Conservation (phyloP, 35 echinoderm and acorn worm species). For the Apostichopus californicus region DNA sequence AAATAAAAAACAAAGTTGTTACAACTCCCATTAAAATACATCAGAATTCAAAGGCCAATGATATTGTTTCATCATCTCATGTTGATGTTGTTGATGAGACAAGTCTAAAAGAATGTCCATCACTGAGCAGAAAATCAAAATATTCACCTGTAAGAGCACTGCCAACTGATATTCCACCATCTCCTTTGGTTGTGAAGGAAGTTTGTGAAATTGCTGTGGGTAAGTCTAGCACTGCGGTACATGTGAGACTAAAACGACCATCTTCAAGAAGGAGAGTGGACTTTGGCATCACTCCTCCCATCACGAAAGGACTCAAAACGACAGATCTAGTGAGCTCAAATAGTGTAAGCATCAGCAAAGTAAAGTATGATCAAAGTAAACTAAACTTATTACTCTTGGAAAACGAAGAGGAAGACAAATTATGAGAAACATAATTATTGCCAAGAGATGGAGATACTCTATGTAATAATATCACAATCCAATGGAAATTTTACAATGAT, state of each 20-base stretch:
- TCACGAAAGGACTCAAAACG: conserved; percentile 5
- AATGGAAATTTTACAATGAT: too few relatives aligned
- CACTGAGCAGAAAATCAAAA: conserved; percentile 1
- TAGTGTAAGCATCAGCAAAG: neutral
- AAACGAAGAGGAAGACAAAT: neutral
- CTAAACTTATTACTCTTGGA: neutral
- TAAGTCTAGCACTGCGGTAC: neutral
- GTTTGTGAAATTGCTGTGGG: neutral
- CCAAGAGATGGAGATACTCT: too few relatives aligned
- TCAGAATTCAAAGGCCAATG: neutral
- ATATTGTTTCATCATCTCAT: neutral
- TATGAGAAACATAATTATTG: too few relatives aligned
- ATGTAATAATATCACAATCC: too few relatives aligned
- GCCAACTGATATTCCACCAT: neutral
- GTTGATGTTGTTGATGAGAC: conserved; percentile 24
- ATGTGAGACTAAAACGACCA: conserved; percentile 12
- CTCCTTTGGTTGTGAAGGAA: conserved; percentile 14
- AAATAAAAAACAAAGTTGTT: neutral
- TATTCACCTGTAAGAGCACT: neutral
- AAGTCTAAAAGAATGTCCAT: neutral
- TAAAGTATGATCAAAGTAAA: neutral
- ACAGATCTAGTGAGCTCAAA: conserved; percentile 6
- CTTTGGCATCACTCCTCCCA: conserved; percentile 22
- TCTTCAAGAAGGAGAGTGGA: neutral
- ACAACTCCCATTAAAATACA: neutral